Evolutionary conservation across 2,797 vertebrate genomes (phyloP), one percentile per base, ranked within the genome.

Genomic region (Girardinus metallicus): DNA sequence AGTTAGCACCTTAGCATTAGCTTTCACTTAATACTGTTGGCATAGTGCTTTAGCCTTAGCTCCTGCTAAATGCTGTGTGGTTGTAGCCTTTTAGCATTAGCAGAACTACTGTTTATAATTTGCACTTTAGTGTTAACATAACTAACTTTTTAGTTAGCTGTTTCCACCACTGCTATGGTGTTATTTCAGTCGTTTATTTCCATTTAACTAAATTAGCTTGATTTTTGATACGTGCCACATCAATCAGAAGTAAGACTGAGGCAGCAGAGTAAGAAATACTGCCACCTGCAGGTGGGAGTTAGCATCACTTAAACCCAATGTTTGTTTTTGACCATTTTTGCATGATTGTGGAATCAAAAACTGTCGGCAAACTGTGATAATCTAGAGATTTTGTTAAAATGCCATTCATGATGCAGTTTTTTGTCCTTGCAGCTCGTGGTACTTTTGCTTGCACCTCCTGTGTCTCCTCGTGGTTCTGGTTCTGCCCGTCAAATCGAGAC

Each of bases 401-500:
- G 53, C 57, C 7, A 7, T 15, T 44, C 18, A 60, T 23, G 29
- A 68, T 49, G 23, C 21, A 46, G 51, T 81, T 78, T 75, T 16
- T 84, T 87, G 15, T 86, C 44, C 77, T 10, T 73, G 34, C 83
- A 99, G 99, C 91, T 98, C 97, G 83, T 99, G 98, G 97, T 98
- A 97, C 94, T 99, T 94, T 93, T 96, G 96, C 94, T 92, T 99
- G 89, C 99, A 99, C 86, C 73, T 98, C 80, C 85, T 93, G 84
- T 96, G 97, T 83, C 87, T 99, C 85, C 88, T 99, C 91, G 94
- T 98, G 80, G 93, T 97, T 36, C 74, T 97, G 79, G 91, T 95
- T 76, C 93, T 99, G 39, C 98, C 98, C 0, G 88, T 97, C 88
- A 97, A 96, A 92, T 96, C 95, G 84, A 95, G 95, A 89, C 94